phyloP scores from a whole-genome alignment of 2,888 invertebrate species.

The Euproctis similis region DNA sequence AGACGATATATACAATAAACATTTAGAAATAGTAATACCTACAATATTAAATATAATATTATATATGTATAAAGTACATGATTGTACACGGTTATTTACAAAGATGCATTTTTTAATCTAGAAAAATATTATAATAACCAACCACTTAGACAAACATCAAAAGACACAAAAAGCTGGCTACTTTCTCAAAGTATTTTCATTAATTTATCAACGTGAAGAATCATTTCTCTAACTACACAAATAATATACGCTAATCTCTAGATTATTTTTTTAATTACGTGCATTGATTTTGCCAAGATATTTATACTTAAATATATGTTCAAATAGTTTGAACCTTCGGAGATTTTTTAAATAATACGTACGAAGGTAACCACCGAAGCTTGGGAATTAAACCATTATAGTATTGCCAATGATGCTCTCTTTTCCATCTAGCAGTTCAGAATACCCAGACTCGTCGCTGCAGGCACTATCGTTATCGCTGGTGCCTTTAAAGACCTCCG shows the following conservation, averaged over 20 bases:
- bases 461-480: conserved; percentile 87
- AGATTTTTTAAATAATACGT: conserved; percentile 4
- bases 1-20: conserved; percentile 61
- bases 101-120: conserved; percentile 8
- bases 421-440: conserved; percentile 80
- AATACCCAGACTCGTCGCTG: conserved; percentile 94
- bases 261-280: conserved; percentile 26
- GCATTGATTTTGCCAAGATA: conserved; percentile 28
- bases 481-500: conserved; percentile 64
- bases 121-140: conserved; percentile 7
- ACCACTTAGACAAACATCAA: conserved; percentile 4
- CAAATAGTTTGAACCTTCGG: conserved; percentile 15
- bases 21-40: conserved; percentile 45
- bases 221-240: conserved; percentile 16
- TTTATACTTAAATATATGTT: conserved; percentile 16
- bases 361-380: conserved; percentile 5
- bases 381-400: conserved; percentile 57
- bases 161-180: conserved; percentile 5
- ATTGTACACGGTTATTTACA: conserved; percentile 50
- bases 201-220: conserved; percentile 12
- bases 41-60: conserved; percentile 40
- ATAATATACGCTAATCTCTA: conserved; percentile 19
- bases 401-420: conserved; percentile 68
- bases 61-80: conserved; percentile 46
- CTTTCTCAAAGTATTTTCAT: conserved; percentile 6